Evolutionary conservation across 2,888 invertebrate species (phyloP).

Genomic region (Junonia oenone): DNA sequence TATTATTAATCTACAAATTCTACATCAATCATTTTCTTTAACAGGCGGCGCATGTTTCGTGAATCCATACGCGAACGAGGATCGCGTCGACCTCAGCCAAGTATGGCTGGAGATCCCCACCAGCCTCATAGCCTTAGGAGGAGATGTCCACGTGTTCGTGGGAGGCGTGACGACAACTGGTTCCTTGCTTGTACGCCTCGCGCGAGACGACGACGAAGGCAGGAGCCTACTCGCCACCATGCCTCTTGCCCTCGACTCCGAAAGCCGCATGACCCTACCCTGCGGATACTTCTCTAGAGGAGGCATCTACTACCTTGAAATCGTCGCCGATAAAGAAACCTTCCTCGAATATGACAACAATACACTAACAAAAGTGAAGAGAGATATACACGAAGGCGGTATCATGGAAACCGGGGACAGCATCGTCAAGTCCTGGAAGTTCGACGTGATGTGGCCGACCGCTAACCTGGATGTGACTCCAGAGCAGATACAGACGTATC

Average conservation of each 20-base stretch:
- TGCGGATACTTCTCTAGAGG: conserved; percentile 88
- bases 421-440: conserved; percentile 74
- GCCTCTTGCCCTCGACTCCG: conserved; percentile 73
- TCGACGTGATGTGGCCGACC: conserved; percentile 91
- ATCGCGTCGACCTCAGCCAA: conserved; percentile 58
- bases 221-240: conserved; percentile 58
- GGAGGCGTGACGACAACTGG: conserved; percentile 65
- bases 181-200: conserved; percentile 62
- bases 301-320: conserved; percentile 78
- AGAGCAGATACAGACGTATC: conserved; percentile 88
- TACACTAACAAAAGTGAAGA: conserved; percentile 39
- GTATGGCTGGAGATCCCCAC: conserved; percentile 85
- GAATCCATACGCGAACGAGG: conserved; percentile 62
- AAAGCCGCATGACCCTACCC: conserved; percentile 77
- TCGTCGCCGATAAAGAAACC: conserved; percentile 54
- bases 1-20: too few species aligned
- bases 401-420: conserved; percentile 64
- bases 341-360: conserved; percentile 48
- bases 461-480: conserved; percentile 86
- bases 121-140: conserved; percentile 87
- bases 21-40: too few species aligned
- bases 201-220: conserved; percentile 71
- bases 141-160: conserved; percentile 87
- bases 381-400: conserved; percentile 53
- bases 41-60: conserved; percentile 61